Percentiles rank a stretch among this genome's conserved stretches.
Conservation (phyloP, 2,113 vertebrate genomes). For the Silurus asotus region DNA sequence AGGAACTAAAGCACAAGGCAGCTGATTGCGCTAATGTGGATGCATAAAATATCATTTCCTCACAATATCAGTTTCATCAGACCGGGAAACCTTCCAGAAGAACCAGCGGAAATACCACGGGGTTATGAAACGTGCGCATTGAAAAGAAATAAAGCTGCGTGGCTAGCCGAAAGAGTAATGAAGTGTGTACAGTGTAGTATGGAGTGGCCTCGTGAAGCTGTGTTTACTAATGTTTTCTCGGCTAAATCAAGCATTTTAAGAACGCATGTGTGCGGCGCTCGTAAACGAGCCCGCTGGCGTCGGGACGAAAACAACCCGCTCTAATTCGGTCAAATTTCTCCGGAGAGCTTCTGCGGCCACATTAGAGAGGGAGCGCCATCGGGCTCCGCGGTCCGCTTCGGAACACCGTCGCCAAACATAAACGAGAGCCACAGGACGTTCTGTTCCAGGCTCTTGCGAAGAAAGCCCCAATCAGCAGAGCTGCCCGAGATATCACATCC, state of each 20-base stretch:
- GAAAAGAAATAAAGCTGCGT: background rate
- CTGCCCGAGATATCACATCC: slow-evolving; percentile 42
- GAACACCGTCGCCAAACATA: slow-evolving; percentile 45
- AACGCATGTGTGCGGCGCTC: slow-evolving; percentile 9
- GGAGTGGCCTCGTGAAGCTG: background rate
- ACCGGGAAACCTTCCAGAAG: background rate
- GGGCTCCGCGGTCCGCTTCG: slow-evolving; percentile 7
- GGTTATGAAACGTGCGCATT: background rate
- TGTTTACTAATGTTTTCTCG: background rate
- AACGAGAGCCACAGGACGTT: slow-evolving; percentile 55
- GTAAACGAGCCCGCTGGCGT: slow-evolving; percentile 22
- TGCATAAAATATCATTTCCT: background rate
- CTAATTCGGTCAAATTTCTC: slow-evolving; percentile 37
- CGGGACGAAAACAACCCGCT: slow-evolving; percentile 38
- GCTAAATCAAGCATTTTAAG: background rate
- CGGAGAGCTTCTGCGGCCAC: slow-evolving; percentile 53
- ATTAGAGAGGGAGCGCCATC: slow-evolving; percentile 55
- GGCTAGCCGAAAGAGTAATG: background rate
- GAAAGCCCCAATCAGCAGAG: slow-evolving; percentile 37
- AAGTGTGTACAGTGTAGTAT: background rate
- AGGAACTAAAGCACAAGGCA: background rate
- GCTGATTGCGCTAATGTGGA: background rate
- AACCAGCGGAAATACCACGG: background rate
- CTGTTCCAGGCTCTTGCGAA: slow-evolving; percentile 57
- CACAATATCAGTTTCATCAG: background rate